A percentile compares a stretch with the other conserved stretches of the same genome.
Evolutionary conservation across 2,888 invertebrate genomes (phyloP).

Genomic region (Atethmia centrago): DNA sequence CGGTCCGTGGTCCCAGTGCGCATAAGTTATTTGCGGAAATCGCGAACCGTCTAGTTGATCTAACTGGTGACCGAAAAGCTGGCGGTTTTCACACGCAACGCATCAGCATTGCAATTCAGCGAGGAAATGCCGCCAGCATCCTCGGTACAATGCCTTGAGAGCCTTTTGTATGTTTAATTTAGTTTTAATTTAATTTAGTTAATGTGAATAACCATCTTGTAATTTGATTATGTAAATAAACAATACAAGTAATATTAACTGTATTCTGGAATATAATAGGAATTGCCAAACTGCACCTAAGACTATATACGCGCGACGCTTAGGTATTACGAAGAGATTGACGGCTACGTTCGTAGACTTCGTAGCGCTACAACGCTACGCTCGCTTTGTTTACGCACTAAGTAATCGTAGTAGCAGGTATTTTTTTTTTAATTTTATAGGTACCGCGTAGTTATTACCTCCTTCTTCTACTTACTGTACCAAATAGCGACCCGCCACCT

Average conservation of each 20-base stretch:
- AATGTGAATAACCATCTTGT: too few relatives aligned
- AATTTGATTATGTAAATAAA: too few relatives aligned
- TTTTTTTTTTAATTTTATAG: not conserved
- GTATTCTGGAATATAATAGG: not conserved
- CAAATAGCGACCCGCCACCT: not conserved
- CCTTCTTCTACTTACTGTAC: not conserved
- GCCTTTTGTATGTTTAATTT: too few relatives aligned
- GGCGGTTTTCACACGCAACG: too few relatives aligned
- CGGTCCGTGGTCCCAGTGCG: too few relatives aligned
- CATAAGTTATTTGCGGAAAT: too few relatives aligned
- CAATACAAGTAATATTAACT: not conserved
- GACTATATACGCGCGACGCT: not conserved
- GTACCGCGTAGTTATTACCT: not conserved
- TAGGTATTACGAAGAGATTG: not conserved
- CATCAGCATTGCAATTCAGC: too few relatives aligned
- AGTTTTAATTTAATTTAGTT: too few relatives aligned
- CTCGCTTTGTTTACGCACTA: not conserved
- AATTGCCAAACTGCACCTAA: not conserved
- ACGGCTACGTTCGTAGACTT: conserved; percentile 4
- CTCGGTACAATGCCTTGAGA: too few relatives aligned
- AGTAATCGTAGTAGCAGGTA: not conserved
- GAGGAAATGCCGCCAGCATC: too few relatives aligned
- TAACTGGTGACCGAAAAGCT: too few relatives aligned
- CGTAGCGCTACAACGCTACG: conserved; percentile 2
- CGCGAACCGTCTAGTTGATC: too few relatives aligned